phyloP scores from a whole-genome alignment of 2,113 vertebrate genomes.

The Petaurus breviceps region DNA sequence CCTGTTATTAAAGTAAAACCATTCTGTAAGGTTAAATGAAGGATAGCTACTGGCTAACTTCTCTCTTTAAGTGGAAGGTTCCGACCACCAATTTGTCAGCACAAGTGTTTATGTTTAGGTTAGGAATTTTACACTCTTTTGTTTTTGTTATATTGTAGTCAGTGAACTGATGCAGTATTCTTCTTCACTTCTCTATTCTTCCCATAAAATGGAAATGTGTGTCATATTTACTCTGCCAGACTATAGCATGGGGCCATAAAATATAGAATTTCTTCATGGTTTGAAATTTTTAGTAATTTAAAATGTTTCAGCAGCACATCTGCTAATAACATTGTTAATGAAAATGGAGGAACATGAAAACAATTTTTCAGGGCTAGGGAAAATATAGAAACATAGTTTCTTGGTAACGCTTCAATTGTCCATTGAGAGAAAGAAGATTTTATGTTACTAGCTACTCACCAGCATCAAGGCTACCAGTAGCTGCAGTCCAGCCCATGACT shows the following conservation, averaged over 20 bases:
- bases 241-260: neutral
- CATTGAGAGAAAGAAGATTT: neutral
- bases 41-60: neutral
- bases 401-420: accelerated
- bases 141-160: neutral
- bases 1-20: conserved; percentile 28
- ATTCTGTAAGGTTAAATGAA: neutral
- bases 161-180: neutral
- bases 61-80: accelerated
- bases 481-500: conserved; percentile 97
- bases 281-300: accelerated
- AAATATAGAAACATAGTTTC: neutral
- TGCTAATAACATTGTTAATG: accelerated
- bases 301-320: accelerated
- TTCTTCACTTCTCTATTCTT: neutral
- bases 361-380: accelerated
- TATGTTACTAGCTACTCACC: conserved; percentile 78
- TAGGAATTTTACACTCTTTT: neutral
- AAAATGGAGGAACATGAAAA: neutral
- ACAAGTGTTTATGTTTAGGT: conserved; percentile 33
- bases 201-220: neutral
- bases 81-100: neutral
- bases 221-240: neutral
- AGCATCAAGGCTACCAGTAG: conserved; percentile 89
- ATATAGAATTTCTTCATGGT: accelerated